Base-by-base conservation (phyloP, 2,797 vertebrate species). In the Hylomyscus alleni region DNA sequence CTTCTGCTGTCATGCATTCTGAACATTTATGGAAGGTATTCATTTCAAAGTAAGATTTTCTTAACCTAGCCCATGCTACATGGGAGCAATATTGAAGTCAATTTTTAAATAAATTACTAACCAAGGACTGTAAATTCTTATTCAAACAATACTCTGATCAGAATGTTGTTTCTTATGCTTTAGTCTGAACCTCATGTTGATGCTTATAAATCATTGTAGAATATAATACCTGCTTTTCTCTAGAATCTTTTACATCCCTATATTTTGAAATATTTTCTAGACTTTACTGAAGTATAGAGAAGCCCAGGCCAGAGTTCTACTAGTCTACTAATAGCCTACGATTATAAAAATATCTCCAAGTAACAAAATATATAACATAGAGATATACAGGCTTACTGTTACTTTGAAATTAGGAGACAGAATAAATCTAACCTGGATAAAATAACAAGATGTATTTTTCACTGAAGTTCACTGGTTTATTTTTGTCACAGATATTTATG, bases 401-500 rank as follows among this genome's bases (percentile, higher is more conserved):
- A 22, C 29, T 76, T 76, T 82, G 20, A 82, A 58, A 82, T 56
- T 58, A 82, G 12, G n/a, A 82, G 54, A n/a, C 7, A 82, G 54
- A 58, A 12, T 47, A 80, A 80, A n/a, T n/a, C 9, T 54, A 56
- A 80, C 77, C 15, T 47, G 4, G 60, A 86, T 82, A 47, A 72
- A 50, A 40, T 26, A 44, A 54, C 58, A 47, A 22, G 50, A 65
- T 65, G 0, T 26, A 17, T 73, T 86, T 95, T 91, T 22, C 26
- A 34, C 5, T 84, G 83, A 67, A 67, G 10, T 4, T 50, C 40
- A 24, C 56, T 22, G 4, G 22, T 89, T 78, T 82, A 77, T 83
- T 91, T 89, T 83, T 72, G 69, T 50, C 50, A 56, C 14, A 90
- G 40, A 44, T 58, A 94, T 69, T 84, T 73, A 76, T 91, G 44